Conservation (phyloP, 2,797 vertebrate species). For the Bufotes viridis region DNA sequence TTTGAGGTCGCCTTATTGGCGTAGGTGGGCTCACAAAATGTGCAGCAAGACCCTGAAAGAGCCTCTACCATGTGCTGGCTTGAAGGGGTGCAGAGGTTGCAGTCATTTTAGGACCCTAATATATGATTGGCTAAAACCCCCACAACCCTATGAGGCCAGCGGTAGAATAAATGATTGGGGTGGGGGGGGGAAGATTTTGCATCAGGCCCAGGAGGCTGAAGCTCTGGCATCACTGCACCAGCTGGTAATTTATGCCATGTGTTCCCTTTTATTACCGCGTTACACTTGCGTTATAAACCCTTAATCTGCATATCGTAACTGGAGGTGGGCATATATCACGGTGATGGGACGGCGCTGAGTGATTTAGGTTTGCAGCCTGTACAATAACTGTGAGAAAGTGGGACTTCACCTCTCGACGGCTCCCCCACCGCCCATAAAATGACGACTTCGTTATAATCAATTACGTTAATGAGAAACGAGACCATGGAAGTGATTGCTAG, state of each 20-base stretch:
- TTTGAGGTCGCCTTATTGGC: too few relatives aligned
- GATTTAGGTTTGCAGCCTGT: constrained; percentile 35
- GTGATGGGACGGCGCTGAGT: constrained; percentile 32
- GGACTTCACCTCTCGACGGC: constrained; percentile 24
- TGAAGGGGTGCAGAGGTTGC: too few relatives aligned
- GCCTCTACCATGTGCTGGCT: too few relatives aligned
- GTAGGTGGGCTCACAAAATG: too few relatives aligned
- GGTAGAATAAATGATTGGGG: not conserved
- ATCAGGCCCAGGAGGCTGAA: not conserved
- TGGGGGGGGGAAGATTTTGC: not conserved
- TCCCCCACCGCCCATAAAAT: constrained; percentile 55
- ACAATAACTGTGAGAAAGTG: constrained; percentile 39
- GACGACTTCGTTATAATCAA: constrained; percentile 41
- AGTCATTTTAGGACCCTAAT: too few relatives aligned
- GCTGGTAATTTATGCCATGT: constrained; percentile 20
- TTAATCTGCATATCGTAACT: constrained; percentile 40
- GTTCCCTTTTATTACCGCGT: constrained; percentile 15
- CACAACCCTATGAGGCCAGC: not conserved
- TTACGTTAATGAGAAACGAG: constrained; percentile 51
- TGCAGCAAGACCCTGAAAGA: too few relatives aligned
- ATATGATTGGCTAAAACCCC: too few relatives aligned
- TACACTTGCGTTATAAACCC: constrained; percentile 18
- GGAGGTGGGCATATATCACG: not conserved
- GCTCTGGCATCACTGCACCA: not conserved
- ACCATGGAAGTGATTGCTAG: constrained; percentile 34